A percentile compares a stretch with the other conserved stretches of the same genome.
These are phyloP conservation scores for Papilio polyxenes DNA, from an alignment of 1,140 invertebrate genomes.

Conservation along the genomic window DNA sequence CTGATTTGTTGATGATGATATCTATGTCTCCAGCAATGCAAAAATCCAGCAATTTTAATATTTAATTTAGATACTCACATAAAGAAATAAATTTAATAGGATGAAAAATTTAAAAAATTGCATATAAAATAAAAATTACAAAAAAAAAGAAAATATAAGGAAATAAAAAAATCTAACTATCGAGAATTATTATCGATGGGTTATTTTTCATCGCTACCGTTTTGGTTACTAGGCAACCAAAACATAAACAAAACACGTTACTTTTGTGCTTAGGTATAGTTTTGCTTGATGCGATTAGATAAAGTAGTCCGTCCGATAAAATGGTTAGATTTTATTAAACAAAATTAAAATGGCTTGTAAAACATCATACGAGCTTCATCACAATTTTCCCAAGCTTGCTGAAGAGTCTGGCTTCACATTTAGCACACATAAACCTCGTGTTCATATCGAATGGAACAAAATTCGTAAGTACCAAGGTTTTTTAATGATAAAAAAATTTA, in stretches of 20 bases:
- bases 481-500: background rate
- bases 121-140: too few species aligned
- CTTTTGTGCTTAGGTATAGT: background rate
- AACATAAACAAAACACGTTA: conserved; percentile 34
- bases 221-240: conserved; percentile 59
- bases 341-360: conserved; percentile 75
- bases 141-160: too few species aligned
- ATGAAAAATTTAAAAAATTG: too few species aligned
- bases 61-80: too few species aligned
- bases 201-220: too few species aligned
- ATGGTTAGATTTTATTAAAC: conserved; percentile 16
- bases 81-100: too few species aligned
- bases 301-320: background rate
- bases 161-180: too few species aligned
- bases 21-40: conserved; percentile 87
- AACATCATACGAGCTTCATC: conserved; percentile 82
- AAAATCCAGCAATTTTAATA: too few species aligned
- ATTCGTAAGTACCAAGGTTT: conserved; percentile 80
- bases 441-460: conserved; percentile 84
- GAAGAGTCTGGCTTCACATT: conserved; percentile 85
- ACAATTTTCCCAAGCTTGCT: conserved; percentile 85
- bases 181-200: too few species aligned
- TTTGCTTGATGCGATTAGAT: background rate
- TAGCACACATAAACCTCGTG: conserved; percentile 81
- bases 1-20: conserved; percentile 94